Evolutionary conservation across 2,797 vertebrate species (phyloP), one percentile per base, ranked within the genome.

Genomic region (Sebastiscus albofasciatus): DNA sequence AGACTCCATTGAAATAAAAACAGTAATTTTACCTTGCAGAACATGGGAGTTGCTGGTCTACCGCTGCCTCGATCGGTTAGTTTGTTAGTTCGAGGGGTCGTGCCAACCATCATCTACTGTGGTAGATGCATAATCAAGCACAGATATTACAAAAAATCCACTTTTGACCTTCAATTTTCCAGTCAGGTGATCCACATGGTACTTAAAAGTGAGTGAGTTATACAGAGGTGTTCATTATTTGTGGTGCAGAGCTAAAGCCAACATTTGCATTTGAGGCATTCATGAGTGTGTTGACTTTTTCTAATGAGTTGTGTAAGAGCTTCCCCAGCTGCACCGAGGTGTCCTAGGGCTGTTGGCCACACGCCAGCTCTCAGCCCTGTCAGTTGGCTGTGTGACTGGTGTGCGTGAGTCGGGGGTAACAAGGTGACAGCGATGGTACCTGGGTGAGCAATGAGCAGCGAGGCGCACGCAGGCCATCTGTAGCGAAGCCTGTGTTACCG

Each of bases 381-480:
- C 85, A 75, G 55, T 71, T 87, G 83, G 67, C 83, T 52, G 13
- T 79, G 88, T 81, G 82, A 79, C 86, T 86, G 79, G 89, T 91
- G 80, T 90, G 88, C 88, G 79, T 75, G 88, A 81, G 77, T 49
- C 22, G 52, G 86, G 81, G 87, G 84, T 90, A 89, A 89, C 88
- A 92, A 92, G 91, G 89, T 93, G 91, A 93, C 91, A 90, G 88
- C 33, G 36, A 82, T 88, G 87, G 87, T 92, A 93, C 88, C 89
- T 92, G 86, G 82, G 80, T 92, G 90, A 93, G 84, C 89, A 90
- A 91, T 94, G 92, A 91, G 90, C 93, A 93, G 72, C 29, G 87
- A 93, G 83, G 93, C 87, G 79, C 90, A 83, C 58, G 84, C 89
- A 46, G 83, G 82, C 94, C 94, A 95, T 96, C 94, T 95, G 95